Evolutionary conservation across 2,888 invertebrate species (phyloP).

Genomic region (Rhagonycha lutea): DNA sequence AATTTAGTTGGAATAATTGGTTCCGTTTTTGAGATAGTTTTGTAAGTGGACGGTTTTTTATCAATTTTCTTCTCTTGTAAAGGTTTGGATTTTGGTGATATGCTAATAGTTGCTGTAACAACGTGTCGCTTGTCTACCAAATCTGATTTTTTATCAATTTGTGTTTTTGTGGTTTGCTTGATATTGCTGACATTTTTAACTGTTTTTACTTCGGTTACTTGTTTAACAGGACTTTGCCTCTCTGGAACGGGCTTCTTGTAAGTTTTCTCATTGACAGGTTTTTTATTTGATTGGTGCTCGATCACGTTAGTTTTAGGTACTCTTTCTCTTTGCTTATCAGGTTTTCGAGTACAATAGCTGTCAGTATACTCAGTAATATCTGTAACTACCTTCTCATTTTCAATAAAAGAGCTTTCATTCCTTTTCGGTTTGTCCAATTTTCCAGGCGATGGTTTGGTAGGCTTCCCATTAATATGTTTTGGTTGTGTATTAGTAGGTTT

Average conservation of each 20-base stretch:
- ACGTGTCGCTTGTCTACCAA: constrained; percentile 30
- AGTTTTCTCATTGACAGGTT: neutral
- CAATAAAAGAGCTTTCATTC: neutral
- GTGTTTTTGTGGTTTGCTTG: constrained; percentile 44
- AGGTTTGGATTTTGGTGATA: constrained; percentile 37
- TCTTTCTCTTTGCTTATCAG: neutral
- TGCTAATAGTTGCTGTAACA: constrained; percentile 44
- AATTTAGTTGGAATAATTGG: constrained; percentile 29
- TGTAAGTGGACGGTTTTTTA: constrained; percentile 30
- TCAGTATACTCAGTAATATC: constrained; percentile 28
- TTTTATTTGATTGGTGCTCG: neutral
- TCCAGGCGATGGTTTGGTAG: neutral
- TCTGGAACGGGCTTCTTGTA: neutral
- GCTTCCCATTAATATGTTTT: neutral
- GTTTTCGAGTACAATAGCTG: constrained; percentile 14
- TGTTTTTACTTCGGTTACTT: neutral
- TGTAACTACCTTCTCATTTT: neutral
- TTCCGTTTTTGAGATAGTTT: constrained; percentile 28
- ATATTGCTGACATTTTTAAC: neutral
- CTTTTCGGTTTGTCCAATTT: neutral
- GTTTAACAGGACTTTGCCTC: neutral
- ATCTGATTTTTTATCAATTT: neutral
- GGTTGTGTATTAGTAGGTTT: neutral
- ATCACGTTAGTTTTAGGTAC: neutral
- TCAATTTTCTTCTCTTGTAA: constrained; percentile 21